These are phyloP conservation scores for Camponotus vicinus DNA, from an alignment of 1,140 invertebrate genomes.

Conservation along the genomic window DNA sequence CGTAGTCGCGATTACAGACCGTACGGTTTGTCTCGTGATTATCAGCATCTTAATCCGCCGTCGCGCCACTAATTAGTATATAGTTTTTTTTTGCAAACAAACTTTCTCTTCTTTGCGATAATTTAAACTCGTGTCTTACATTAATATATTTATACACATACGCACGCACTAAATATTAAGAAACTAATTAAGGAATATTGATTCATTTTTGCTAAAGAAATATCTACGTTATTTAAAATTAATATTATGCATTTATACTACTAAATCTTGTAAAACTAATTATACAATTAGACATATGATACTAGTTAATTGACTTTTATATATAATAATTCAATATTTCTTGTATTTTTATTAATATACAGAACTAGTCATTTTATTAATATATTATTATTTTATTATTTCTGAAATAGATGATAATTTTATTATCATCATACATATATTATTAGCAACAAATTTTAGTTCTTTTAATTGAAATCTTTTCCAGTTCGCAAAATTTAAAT, in stretches of 20 bases:
- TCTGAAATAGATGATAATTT: not conserved
- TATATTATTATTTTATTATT: not conserved
- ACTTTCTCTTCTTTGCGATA: not conserved
- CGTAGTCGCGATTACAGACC: conserved; percentile 26
- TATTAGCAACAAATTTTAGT: not conserved
- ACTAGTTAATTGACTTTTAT: not conserved
- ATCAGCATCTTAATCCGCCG: conserved; percentile 45
- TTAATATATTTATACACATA: no score
- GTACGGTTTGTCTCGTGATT: conserved; percentile 2
- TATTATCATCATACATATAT: conserved; percentile 16
- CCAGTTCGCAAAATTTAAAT: not conserved
- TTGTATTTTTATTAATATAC: not conserved
- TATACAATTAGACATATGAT: not conserved
- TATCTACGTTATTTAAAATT: not conserved
- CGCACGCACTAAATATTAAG: no score
- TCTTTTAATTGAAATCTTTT: not conserved
- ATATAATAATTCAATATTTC: conserved; percentile 1
- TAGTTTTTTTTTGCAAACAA: not conserved
- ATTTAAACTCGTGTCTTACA: not conserved
- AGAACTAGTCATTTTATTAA: not conserved
- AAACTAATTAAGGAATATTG: no score
- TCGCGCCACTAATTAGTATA: not conserved
- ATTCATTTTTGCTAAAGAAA: not conserved
- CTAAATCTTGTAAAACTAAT: not conserved
- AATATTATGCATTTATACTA: not conserved